phyloP scores from a whole-genome alignment of 2,888 invertebrate genomes.

The Synanthedon myopaeformis region DNA sequence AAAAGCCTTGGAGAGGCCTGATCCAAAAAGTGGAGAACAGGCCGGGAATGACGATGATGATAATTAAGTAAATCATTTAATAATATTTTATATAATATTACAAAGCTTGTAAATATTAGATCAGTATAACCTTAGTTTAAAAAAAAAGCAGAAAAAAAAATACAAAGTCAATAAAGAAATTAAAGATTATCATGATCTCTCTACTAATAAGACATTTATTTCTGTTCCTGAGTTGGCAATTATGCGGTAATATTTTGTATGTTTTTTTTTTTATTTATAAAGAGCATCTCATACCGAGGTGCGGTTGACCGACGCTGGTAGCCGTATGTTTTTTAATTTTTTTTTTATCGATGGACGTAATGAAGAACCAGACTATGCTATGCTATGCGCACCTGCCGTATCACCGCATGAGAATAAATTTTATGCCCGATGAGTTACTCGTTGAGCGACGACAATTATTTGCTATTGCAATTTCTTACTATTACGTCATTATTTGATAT shows the following conservation, averaged over 20 bases:
- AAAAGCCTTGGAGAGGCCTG: too few species aligned
- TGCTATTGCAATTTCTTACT: constrained; percentile 21
- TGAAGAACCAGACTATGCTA: constrained; percentile 21
- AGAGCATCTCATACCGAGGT: constrained; percentile 5
- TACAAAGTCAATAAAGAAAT: too few species aligned
- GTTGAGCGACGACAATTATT: constrained; percentile 23
- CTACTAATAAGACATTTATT: neutral
- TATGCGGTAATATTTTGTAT: neutral
- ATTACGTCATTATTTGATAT: neutral
- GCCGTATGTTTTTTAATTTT: constrained; percentile 28
- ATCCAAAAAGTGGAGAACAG: too few species aligned
- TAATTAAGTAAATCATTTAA: too few species aligned
- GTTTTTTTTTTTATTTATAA: neutral
- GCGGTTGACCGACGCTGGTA: constrained; percentile 16
- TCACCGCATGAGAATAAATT: constrained; percentile 33
- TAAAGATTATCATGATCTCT: too few species aligned
- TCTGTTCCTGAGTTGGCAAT: neutral
- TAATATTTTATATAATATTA: too few species aligned
- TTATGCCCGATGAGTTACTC: constrained; percentile 32
- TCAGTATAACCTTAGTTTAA: too few species aligned
- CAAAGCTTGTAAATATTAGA: too few species aligned
- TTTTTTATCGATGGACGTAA: constrained; percentile 20
- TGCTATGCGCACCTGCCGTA: constrained; percentile 40
- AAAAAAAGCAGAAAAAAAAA: too few species aligned
- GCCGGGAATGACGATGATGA: too few species aligned